Conservation (phyloP, 2,888 invertebrate species). For the Cantharis lateralis region DNA sequence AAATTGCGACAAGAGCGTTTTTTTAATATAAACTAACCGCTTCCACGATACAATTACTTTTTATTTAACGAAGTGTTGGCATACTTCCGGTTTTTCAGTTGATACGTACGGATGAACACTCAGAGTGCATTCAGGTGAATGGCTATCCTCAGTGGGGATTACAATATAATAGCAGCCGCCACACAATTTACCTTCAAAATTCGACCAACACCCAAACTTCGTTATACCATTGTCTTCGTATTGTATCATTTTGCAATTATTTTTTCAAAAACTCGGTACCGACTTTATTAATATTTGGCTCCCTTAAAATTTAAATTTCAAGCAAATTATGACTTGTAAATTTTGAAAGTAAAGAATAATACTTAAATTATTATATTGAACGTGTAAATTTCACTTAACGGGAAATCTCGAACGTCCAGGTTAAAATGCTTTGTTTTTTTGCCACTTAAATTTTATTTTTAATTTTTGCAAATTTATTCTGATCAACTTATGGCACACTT, state of each 20-base stretch:
- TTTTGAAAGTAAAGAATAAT: not conserved
- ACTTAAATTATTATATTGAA: not conserved
- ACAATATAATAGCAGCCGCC: not conserved
- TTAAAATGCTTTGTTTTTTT: not conserved
- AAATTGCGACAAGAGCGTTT: constrained; percentile 20
- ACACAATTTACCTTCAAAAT: not conserved
- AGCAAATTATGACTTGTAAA: not conserved
- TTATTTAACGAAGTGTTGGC: constrained; percentile 11
- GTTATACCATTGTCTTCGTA: not conserved
- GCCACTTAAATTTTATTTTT: not conserved
- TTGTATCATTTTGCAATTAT: not conserved
- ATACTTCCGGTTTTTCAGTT: constrained; percentile 21
- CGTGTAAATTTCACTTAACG: not conserved
- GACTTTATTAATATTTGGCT: not conserved
- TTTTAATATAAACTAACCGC: constrained; percentile 4
- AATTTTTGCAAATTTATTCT: not conserved
- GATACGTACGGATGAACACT: constrained; percentile 34
- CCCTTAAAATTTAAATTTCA: not conserved
- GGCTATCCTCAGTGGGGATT: constrained; percentile 24
- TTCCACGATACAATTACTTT: constrained; percentile 19
- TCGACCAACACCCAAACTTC: not conserved
- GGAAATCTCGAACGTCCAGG: not conserved
- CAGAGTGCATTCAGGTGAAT: constrained; percentile 18
- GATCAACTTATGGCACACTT: not conserved
- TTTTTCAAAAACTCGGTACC: not conserved